Percentiles rank a stretch among this genome's conserved stretches.
phyloP scores from a whole-genome alignment of 2,888 invertebrate genomes.

The Lithophane ornitopus region DNA sequence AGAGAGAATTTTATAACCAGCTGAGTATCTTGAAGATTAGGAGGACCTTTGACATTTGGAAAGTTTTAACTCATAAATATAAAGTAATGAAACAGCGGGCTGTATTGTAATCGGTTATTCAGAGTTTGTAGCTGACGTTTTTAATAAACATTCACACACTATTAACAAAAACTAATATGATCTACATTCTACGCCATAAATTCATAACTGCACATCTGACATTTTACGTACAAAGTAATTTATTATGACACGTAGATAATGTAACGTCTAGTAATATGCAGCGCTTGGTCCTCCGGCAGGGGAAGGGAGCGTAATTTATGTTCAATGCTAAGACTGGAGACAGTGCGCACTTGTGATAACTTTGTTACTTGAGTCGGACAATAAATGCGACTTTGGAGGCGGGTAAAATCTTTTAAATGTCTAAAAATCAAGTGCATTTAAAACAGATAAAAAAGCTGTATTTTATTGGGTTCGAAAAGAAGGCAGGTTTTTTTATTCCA shows the following conservation, averaged over 20 bases:
- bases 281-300: slow-evolving; percentile 3
- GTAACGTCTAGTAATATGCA: slow-evolving; percentile 44
- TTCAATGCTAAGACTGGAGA: slow-evolving; percentile 25
- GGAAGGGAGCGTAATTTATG: slow-evolving; percentile 44
- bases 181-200: slow-evolving; percentile 11
- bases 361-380: slow-evolving; percentile 29
- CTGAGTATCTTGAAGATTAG: too few relatives aligned
- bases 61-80: too few relatives aligned
- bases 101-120: too few relatives aligned
- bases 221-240: slow-evolving; percentile 44
- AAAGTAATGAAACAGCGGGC: too few relatives aligned
- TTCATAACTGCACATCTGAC: slow-evolving; percentile 34
- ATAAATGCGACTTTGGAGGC: not conserved
- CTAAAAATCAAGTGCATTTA: not conserved
- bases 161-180: not conserved
- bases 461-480: too few relatives aligned
- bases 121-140: not conserved
- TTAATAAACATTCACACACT: not conserved
- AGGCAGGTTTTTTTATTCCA: not conserved
- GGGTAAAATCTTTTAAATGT: not conserved
- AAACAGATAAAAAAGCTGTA: not conserved
- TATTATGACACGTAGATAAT: slow-evolving; percentile 18
- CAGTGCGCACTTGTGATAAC: slow-evolving; percentile 5
- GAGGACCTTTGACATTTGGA: too few relatives aligned
- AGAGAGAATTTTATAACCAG: too few relatives aligned